These are phyloP conservation scores for Allacma fusca DNA, from an alignment of 2,888 invertebrate genomes.

Conservation along the genomic window DNA sequence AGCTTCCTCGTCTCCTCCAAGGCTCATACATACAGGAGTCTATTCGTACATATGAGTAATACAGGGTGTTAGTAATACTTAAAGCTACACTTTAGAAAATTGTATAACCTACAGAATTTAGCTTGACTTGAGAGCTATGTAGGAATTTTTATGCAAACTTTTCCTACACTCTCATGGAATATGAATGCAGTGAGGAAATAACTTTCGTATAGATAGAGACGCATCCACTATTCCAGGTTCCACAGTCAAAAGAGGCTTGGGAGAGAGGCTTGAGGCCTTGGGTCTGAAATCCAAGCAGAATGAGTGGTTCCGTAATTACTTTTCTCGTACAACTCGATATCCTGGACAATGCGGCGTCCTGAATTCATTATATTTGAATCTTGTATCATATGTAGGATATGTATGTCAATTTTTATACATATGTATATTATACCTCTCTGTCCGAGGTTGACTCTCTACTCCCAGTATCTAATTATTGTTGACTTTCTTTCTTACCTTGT, in stretches of 20 bases:
- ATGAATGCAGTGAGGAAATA: too few species aligned
- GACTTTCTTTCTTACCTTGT: too few species aligned
- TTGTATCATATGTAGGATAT: not conserved
- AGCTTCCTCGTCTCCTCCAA: not conserved
- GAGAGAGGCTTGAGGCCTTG: constrained; percentile 30
- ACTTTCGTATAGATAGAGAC: too few species aligned
- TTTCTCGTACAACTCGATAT: constrained; percentile 19
- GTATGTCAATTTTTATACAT: not conserved
- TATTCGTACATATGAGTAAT: not conserved
- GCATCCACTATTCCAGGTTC: too few species aligned
- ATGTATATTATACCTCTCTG: not conserved
- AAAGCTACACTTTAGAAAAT: constrained; percentile 9
- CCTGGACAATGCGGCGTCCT: constrained; percentile 37
- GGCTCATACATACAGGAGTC: not conserved
- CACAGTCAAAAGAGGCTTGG: not conserved
- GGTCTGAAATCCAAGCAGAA: constrained; percentile 20
- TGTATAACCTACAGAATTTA: not conserved
- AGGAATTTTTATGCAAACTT: not conserved
- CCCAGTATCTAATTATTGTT: too few species aligned
- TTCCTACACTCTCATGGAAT: not conserved
- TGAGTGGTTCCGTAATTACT: constrained; percentile 34
- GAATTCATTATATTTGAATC: constrained; percentile 18
- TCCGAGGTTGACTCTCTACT: not conserved
- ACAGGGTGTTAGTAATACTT: not conserved
- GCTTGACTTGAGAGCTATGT: not conserved